Evolutionary conservation across 2,797 vertebrate genomes (phyloP).

Genomic region (Gobionotothen gibberifrons): DNA sequence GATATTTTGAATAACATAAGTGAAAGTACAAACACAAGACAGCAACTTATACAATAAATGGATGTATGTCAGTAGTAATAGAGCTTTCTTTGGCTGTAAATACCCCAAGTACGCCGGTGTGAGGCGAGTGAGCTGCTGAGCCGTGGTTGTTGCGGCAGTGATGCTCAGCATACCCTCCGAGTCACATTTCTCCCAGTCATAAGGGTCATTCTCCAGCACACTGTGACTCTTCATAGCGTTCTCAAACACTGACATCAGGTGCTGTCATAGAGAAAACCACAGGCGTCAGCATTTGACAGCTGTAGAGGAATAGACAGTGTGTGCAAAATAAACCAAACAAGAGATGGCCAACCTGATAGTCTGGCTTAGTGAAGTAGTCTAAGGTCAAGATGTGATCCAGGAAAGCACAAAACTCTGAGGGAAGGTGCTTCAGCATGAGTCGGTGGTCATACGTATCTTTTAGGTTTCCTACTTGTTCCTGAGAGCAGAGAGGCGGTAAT

Average conservation of each 20-base stretch:
- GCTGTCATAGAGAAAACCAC: slow-evolving; percentile 78
- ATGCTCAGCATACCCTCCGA: slow-evolving; percentile 90
- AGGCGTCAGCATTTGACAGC: slow-evolving; percentile 44
- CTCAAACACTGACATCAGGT: slow-evolving; percentile 95
- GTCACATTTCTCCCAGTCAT: slow-evolving; percentile 97
- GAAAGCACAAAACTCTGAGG: slow-evolving; percentile 92
- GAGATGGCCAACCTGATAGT: slow-evolving; percentile 90
- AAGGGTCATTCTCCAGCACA: slow-evolving; percentile 94
- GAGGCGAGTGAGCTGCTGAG: slow-evolving; percentile 93
- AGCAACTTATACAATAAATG: background rate
- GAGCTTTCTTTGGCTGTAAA: slow-evolving; percentile 8
- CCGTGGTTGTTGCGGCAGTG: slow-evolving; percentile 88
- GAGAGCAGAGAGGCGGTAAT: slow-evolving; percentile 12
- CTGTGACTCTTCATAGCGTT: slow-evolving; percentile 93
- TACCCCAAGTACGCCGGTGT: slow-evolving; percentile 93
- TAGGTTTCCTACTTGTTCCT: slow-evolving; percentile 99
- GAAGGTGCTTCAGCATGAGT: slow-evolving; percentile 97
- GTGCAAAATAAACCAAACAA: slow-evolving; percentile 19
- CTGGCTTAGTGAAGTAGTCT: slow-evolving; percentile 97
- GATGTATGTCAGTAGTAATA: background rate
- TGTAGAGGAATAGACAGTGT: slow-evolving; percentile 13
- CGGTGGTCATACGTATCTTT: slow-evolving; percentile 96
- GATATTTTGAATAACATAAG: slow-evolving; percentile 1
- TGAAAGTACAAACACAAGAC: slow-evolving; percentile 1
- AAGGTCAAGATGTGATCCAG: slow-evolving; percentile 94